Evolutionary conservation across 2,888 invertebrate genomes (phyloP).

Genomic region (Brachyopa scutellaris): DNA sequence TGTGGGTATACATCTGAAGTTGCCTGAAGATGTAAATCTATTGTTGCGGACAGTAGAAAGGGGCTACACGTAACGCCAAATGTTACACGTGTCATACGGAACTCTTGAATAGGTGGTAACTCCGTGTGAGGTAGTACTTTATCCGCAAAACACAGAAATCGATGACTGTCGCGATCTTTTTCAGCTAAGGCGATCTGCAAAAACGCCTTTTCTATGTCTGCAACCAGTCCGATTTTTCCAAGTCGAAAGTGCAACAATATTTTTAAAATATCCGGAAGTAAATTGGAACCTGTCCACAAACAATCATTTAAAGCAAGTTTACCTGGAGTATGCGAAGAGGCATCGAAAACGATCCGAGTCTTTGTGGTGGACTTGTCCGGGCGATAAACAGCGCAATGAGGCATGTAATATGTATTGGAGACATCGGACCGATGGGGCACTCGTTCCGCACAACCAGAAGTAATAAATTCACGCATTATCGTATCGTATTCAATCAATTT

Average conservation of each 20-base stretch:
- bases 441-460: background rate
- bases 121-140: background rate
- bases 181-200: background rate
- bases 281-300: constrained; percentile 26
- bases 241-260: constrained; percentile 4
- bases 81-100: constrained; percentile 30
- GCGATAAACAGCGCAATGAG: constrained; percentile 17
- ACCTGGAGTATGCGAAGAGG: constrained; percentile 9
- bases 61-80: constrained; percentile 37
- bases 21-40: background rate
- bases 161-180: constrained; percentile 9
- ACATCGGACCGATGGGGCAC: too few relatives aligned
- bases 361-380: constrained; percentile 25
- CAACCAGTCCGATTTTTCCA: too few relatives aligned
- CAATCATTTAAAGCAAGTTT: constrained; percentile 30
- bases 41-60: constrained; percentile 13
- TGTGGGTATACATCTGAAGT: background rate
- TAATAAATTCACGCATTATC: constrained; percentile 3
- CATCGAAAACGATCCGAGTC: constrained; percentile 2
- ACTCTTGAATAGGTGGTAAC: background rate
- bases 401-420: too few relatives aligned
- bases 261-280: constrained; percentile 17
- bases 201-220: constrained; percentile 21
- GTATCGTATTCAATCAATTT: constrained; percentile 2
- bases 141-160: constrained; percentile 10